Base-by-base conservation (phyloP, 1,140 invertebrate species). In the Trichonephila clavipes region DNA sequence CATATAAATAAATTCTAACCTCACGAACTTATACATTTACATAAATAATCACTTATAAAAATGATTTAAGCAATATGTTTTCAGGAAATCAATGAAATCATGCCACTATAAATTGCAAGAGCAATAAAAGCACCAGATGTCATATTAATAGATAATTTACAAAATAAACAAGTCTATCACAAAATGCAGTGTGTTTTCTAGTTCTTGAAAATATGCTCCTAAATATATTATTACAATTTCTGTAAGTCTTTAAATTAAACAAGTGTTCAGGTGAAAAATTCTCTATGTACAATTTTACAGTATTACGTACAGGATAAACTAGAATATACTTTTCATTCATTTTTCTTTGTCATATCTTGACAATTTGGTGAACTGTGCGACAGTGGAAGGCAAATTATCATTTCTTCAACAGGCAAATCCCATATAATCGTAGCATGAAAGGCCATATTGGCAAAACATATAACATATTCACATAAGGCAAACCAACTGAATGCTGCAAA, bases 401-500 rank as follows among this genome's bases (percentile, higher is more conserved):
- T 96, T 94, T 97, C 97, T 95, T 98, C 97, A 83, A 97, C 97
- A 59, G 98, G 97, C 96, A 98, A 98, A 96, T 98, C 98, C 95
- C 97, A 96, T 90, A 98, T 97, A 59, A 98, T 97, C 18, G 98
- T 98, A 40, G 98, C 97, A 95, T 99, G 98, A 96, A 98, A 99
- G 66, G 97, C 97, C 98, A 99, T 98, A 95, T 98, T 99, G 95
- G 98, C 97, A 72, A 97, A 97, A 77, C 98, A 98, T 95, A 99
- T 97, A 94, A 98, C 97, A 96, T 98, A 99, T 95, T 99, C 98
- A 95, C 98, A 98, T 77, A 98, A 96, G 5, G 98, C 98, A 96
- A 99, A 99, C 97, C 97, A 98, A 95, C 98, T 98, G 96, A 98
- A 99, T 92, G 98, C 98, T 98, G 96, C 94, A 97, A 96, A 92